Base-by-base conservation (phyloP, 2,113 vertebrate genomes). In the Sminthopsis crassicaudata region DNA sequence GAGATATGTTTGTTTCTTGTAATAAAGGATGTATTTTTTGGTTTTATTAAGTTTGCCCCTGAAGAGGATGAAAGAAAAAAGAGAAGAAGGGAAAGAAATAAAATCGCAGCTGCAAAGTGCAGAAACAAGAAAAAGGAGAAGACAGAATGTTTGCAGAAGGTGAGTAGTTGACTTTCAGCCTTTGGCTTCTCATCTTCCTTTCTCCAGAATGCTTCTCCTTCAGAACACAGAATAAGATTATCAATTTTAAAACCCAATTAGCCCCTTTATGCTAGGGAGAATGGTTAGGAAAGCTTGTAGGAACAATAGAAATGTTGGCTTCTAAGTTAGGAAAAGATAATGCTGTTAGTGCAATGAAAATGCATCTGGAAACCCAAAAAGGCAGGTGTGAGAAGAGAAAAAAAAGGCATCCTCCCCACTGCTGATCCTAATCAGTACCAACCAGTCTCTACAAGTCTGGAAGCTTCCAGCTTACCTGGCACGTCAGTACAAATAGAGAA, bases 91-190 rank as follows among this genome's bases (percentile, higher is more conserved):
- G 99, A 99, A 98, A 99, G 99, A 97, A 99, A 99, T 97, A 99
- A 99, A 97, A 98, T 99, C 0, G 99, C 99, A 42, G 99, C 99
- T 0, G 99, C 99, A 25, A 99, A 99, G 97, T 99, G 99, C 94
- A 98, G 99, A 94, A 99, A 99, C 98, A 99, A 99, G 98, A 99
- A 99, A 98, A 99, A 99, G 98, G 99, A 99, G 96, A 99, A 99
- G 98, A 99, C 99, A 0, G 99, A 99, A 93, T 98, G 98, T 92
- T 98, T 99, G 95, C 99, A 99, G 98, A 99, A 99, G 98, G 99
- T 99, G 98, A 98, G 98, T 97, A 91, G 51, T 84, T 91, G 36
- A 24, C 3, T 36, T 52, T 89, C 67, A 12, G 0, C 46, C n/a
- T 24, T 24, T 55, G 24, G 12, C 93, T 46, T 14, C 51, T 67